Conservation (phyloP, 2,113 vertebrate species). For the Melanostigma gelatinosum region DNA sequence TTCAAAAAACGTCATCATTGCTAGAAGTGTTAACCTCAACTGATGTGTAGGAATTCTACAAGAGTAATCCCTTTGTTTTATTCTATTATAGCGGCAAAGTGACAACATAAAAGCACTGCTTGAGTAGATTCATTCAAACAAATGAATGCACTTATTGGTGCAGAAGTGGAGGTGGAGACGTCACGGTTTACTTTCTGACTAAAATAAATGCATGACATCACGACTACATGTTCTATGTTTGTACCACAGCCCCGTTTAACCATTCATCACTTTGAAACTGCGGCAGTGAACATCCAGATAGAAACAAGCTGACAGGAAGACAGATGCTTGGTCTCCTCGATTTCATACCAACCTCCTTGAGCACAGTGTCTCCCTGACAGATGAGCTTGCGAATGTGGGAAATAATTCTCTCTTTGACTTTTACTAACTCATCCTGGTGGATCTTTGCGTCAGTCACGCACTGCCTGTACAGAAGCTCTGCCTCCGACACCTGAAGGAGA, state of each 20-base stretch:
- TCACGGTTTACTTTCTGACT: background rate
- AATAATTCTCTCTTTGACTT: constrained; percentile 86
- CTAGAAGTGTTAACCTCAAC: background rate
- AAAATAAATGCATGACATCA: background rate
- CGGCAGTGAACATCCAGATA: background rate
- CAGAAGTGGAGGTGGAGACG: background rate
- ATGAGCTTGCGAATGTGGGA: constrained; percentile 91
- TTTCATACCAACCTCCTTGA: constrained; percentile 85
- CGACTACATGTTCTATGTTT: background rate
- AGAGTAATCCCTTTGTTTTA: background rate
- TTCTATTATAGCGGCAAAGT: background rate
- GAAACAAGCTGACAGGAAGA: constrained; percentile 1
- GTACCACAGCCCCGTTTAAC: background rate
- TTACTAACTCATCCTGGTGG: constrained; percentile 87
- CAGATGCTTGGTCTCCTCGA: background rate
- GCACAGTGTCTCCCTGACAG: constrained; percentile 90
- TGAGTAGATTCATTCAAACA: background rate
- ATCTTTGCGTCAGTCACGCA: constrained; percentile 84
- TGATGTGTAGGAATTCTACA: background rate
- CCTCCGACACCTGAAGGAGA: constrained; percentile 82
- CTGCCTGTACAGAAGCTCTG: constrained; percentile 82
- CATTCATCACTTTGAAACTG: background rate
- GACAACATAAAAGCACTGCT: background rate
- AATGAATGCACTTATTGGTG: background rate
- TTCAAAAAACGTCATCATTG: background rate